Conservation (phyloP, 2,797 vertebrate genomes). For the Cryptoblepharus egeriae region DNA sequence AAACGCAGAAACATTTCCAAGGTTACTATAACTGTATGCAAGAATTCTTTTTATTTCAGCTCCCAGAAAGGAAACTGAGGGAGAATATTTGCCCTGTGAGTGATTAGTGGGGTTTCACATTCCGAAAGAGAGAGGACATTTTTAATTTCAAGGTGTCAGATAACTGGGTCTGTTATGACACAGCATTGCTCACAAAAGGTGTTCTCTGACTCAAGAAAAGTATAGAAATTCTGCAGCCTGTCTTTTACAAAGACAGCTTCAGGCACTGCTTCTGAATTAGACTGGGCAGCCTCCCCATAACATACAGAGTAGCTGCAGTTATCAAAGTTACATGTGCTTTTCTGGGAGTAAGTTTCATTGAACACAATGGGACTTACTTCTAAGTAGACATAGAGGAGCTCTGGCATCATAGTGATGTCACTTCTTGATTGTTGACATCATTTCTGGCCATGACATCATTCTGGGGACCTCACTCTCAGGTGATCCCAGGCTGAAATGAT, state of each 20-base stretch:
- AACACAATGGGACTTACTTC: too few relatives aligned
- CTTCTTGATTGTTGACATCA: too few relatives aligned
- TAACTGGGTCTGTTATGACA: not conserved
- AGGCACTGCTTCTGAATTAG: too few relatives aligned
- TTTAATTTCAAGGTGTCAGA: conserved; percentile 29
- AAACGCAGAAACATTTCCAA: conserved; percentile 51
- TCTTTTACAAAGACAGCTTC: not conserved
- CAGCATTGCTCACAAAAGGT: not conserved
- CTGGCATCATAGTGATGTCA: too few relatives aligned
- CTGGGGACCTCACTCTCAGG: too few relatives aligned
- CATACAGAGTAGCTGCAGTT: too few relatives aligned
- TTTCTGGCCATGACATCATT: too few relatives aligned
- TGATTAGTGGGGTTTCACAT: not conserved
- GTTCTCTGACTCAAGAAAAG: conserved; percentile 10
- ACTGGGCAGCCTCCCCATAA: too few relatives aligned
- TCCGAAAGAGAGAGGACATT: not conserved
- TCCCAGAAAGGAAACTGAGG: conserved; percentile 40
- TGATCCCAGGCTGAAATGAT: too few relatives aligned
- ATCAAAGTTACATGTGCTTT: too few relatives aligned
- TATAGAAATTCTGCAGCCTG: fast-evolving
- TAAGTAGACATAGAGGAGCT: too few relatives aligned
- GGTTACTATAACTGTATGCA: conserved; percentile 37
- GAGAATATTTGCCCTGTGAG: not conserved
- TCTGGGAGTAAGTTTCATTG: too few relatives aligned
- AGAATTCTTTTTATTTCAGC: not conserved